These are phyloP conservation scores for Drosophila nr. medialis DNA, from an alignment of 2,888 invertebrate species.

Conservation along the genomic window DNA sequence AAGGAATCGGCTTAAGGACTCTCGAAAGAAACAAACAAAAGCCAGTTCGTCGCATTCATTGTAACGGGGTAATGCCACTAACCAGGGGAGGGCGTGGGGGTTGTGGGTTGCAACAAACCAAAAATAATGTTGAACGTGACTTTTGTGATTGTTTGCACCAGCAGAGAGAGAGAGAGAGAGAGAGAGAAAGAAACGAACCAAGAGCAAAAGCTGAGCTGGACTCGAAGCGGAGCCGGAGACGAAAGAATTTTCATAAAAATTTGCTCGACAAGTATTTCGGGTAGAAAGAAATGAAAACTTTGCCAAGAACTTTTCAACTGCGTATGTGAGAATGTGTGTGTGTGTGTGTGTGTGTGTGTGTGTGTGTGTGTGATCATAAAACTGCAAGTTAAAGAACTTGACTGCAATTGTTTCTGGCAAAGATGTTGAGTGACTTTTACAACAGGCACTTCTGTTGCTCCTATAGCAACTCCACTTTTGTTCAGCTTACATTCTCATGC, in stretches of 20 bases:
- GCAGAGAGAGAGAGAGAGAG: not conserved
- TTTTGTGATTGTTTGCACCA: slow-evolving; percentile 76
- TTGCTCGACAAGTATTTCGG: slow-evolving; percentile 73
- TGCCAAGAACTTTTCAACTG: slow-evolving; percentile 42
- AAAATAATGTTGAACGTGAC: slow-evolving; percentile 81
- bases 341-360: slow-evolving; percentile 13
- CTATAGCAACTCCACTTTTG: not conserved
- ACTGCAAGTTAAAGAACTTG: slow-evolving; percentile 80
- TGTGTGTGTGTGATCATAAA: slow-evolving; percentile 68
- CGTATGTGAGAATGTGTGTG: slow-evolving; percentile 1
- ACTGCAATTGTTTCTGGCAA: slow-evolving; percentile 78
- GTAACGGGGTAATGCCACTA: slow-evolving; percentile 56
- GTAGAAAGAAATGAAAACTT: slow-evolving; percentile 73
- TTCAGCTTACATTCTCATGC: slow-evolving; percentile 39
- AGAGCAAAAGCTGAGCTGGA: slow-evolving; percentile 1
- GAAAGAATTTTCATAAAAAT: slow-evolving; percentile 76
- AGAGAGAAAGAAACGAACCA: not conserved
- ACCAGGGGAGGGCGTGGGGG: slow-evolving; percentile 4
- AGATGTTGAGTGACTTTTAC: slow-evolving; percentile 79
- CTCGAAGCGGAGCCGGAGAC: slow-evolving; percentile 26
- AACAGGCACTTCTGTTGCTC: slow-evolving; percentile 43
- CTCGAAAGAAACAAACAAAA: slow-evolving; percentile 75
- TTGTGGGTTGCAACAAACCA: slow-evolving; percentile 64
- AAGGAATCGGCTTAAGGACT: slow-evolving; percentile 76
- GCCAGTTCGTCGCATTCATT: slow-evolving; percentile 70